These are phyloP conservation scores for Urechis unicinctus DNA, from an alignment of 2,888 invertebrate genomes.

Conservation along the genomic window DNA sequence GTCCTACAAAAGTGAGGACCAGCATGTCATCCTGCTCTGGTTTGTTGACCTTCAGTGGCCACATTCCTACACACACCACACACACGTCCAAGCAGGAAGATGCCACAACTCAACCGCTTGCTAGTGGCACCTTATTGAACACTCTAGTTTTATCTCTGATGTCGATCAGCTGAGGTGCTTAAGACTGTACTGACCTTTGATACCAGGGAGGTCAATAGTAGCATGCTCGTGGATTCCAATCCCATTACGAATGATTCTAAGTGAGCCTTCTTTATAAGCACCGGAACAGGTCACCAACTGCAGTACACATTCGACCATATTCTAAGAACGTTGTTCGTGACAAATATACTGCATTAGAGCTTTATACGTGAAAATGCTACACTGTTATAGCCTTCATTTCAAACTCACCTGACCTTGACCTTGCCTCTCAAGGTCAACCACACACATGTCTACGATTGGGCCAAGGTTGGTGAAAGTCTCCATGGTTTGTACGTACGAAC, in stretches of 20 bases:
- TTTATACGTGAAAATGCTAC: no score
- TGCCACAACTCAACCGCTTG: not conserved
- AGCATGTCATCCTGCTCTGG: constrained; percentile 71
- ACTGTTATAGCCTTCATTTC: no score
- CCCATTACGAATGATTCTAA: constrained; percentile 94
- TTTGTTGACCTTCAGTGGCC: constrained; percentile 77
- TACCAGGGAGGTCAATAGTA: constrained; percentile 90
- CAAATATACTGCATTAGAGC: not conserved
- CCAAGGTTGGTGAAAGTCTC: constrained; percentile 96
- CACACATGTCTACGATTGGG: constrained; percentile 95
- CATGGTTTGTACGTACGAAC: constrained; percentile 87
- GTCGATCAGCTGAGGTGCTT: no score
- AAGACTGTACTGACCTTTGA: constrained; percentile 61
- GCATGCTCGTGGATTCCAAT: constrained; percentile 98
- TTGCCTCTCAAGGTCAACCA: constrained; percentile 90
- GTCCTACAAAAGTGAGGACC: constrained; percentile 92
- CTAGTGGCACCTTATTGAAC: no score
- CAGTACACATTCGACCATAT: not conserved
- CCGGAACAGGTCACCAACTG: constrained; percentile 92
- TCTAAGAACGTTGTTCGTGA: not conserved
- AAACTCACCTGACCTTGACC: constrained; percentile 70
- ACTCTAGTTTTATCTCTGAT: no score
- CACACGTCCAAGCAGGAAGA: not conserved
- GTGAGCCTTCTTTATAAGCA: constrained; percentile 92
- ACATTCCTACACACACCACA: constrained; percentile 62